Percentiles rank a stretch among this genome's conserved stretches.
Conservation (phyloP, 2,888 invertebrate genomes). For the Xestia xanthographa region DNA sequence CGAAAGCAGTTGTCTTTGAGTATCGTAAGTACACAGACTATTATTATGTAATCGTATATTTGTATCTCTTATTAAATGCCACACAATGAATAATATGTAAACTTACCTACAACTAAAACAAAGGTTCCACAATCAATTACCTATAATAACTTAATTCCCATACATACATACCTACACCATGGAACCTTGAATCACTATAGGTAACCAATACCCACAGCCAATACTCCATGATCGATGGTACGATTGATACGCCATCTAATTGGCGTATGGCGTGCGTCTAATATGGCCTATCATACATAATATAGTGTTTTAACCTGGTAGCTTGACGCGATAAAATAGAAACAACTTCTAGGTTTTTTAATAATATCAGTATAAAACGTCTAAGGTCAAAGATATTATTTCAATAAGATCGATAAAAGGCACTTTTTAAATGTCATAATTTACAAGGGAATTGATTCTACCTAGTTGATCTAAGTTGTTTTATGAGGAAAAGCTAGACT, state of each 20-base stretch:
- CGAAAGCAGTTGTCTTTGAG: not conserved
- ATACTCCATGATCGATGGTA: conserved; percentile 35
- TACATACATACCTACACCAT: conserved; percentile 3
- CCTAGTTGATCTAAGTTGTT: not conserved
- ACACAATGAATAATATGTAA: not conserved
- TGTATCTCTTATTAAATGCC: not conserved
- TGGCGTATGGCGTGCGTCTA: conserved; percentile 17
- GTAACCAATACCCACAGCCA: not conserved
- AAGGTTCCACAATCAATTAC: conserved; percentile 8
- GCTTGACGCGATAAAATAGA: conserved; percentile 8
- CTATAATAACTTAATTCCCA: conserved; percentile 34
- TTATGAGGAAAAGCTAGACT: not conserved
- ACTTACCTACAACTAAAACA: not conserved
- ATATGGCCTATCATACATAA: conserved; percentile 1
- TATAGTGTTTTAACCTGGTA: conserved; percentile 1
- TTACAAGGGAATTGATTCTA: not conserved
- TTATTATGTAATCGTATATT: not conserved
- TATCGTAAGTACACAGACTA: too few relatives aligned
- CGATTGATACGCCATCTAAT: conserved; percentile 31
- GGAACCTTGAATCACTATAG: conserved; percentile 37
- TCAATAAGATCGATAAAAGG: not conserved
- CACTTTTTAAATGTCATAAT: not conserved
- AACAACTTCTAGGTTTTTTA: not conserved
- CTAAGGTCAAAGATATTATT: not conserved
- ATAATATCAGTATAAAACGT: not conserved